Evolutionary conservation across 1,140 invertebrate genomes (phyloP).

Genomic region (Bombus fervidus): DNA sequence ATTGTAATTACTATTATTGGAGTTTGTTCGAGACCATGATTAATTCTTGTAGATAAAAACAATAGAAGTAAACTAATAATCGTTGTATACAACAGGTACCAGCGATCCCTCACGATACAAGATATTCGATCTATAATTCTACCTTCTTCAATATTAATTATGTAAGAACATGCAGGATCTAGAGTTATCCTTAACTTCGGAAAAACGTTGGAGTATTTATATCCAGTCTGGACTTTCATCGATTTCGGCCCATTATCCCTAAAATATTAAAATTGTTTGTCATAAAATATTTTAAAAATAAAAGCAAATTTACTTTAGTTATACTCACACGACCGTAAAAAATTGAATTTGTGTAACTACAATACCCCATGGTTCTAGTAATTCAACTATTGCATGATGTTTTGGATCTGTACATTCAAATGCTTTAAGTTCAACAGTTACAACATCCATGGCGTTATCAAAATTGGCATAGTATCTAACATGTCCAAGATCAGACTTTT

Average conservation of each 20-base stretch:
- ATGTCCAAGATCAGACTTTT: conserved; percentile 60
- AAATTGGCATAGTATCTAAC: conserved; percentile 73
- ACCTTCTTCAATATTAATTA: conserved; percentile 74
- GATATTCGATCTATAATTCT: conserved; percentile 74
- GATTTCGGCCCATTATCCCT: conserved; percentile 80
- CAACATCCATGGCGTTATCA: conserved; percentile 60
- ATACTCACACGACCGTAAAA: conserved; percentile 83
- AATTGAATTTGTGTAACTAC: conserved; percentile 85
- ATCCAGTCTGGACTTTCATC: conserved; percentile 82
- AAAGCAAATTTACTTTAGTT: neutral
- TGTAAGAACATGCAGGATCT: conserved; percentile 85
- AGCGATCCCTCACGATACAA: conserved; percentile 75
- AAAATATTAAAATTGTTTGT: conserved; percentile 31
- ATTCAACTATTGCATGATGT: conserved; percentile 84
- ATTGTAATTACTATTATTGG: conserved; percentile 67
- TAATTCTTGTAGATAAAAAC: conserved; percentile 72
- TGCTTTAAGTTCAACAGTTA: conserved; percentile 69
- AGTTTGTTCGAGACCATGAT: conserved; percentile 56
- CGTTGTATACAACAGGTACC: conserved; percentile 75
- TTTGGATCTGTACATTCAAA: conserved; percentile 77
- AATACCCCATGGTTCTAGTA: conserved; percentile 86
- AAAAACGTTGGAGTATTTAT: conserved; percentile 73
- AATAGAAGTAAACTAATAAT: conserved; percentile 75
- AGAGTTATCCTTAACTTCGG: conserved; percentile 82
- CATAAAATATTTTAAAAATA: neutral